Evolutionary conservation across 1,140 invertebrate genomes (phyloP), one percentile per base, ranked within the genome.

Genomic region (Tetramorium alpestre): DNA sequence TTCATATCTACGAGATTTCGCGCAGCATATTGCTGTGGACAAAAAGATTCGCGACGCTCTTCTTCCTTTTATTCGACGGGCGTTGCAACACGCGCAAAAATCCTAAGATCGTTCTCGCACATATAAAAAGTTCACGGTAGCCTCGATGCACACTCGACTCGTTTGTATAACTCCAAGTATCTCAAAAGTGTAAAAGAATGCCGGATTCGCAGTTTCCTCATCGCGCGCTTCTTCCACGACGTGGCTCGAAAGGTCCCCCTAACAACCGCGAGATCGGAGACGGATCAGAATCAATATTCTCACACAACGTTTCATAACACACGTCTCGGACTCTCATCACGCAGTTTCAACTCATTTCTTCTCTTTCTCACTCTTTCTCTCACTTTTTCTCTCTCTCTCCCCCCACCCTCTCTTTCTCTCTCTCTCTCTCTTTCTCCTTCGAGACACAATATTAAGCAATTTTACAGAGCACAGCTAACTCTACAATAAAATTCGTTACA

Each of bases 401-500:
- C 38, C 58, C 28, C 28, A 33, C 28, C 28, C 41, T 33, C 69
- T 47, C 67, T 73, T 33, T 62, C 18, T 8, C 69, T 60, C 67
- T 73, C 47, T 62, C 18, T 8, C 69, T 60, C 67, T 73, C 69
- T 58, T 38, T 28, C 67, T 58, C 38, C 58, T 44, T 60, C n/a
- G 16, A 41, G 22, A 67, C 54, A 62, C 87, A 90, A 84, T 90
- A 87, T 77, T 56, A 25, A 76, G 84, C 78, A 73, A 90, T 88
- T 87, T 88, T 88, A 90, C 89, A 90, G 73, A 85, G 69, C 76
- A 44, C 75, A 76, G 60, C 80, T 84, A 84, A 84, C 41, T 62
- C 64, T 90, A 90, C 81, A 90, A 77, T 87, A 75, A 88, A 90
- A 90, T 73, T 90, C 86, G 62, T 85, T 88, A 90, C 80, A 84